These are phyloP conservation scores for Poeciliopsis turneri DNA, from an alignment of 2,797 vertebrate genomes.

Conservation along the genomic window DNA sequence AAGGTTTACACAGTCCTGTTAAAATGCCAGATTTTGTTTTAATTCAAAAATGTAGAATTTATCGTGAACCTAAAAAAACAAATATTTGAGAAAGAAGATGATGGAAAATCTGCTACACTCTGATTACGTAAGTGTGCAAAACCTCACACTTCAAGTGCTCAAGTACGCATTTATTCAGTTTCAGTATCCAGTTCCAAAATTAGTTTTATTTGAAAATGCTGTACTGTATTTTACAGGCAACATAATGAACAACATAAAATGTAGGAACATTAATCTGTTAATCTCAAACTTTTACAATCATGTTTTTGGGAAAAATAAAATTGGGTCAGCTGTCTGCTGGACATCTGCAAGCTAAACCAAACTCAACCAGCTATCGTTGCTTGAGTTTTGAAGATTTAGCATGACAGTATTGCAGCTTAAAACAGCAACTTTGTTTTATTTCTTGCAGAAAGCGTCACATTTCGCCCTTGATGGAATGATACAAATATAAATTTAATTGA, in stretches of 20 bases:
- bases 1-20: not conserved
- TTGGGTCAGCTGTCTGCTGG: not conserved
- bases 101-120: not conserved
- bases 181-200: not conserved
- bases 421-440: not conserved
- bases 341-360: not conserved
- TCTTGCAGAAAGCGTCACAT: not conserved
- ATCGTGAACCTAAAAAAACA: not conserved
- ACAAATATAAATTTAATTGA: not conserved
- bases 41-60: not conserved
- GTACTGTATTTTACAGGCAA: not conserved
- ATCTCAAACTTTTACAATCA: not conserved
- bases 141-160: not conserved
- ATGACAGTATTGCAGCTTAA: not conserved
- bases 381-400: not conserved
- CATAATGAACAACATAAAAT: not conserved
- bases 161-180: not conserved
- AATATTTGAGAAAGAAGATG: not conserved
- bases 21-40: not conserved
- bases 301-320: not conserved
- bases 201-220: not conserved
- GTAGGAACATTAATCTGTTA: not conserved
- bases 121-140: too few species aligned
- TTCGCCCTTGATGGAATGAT: not conserved
- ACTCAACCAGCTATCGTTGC: not conserved